Conservation (phyloP, 2,888 invertebrate species). For the Drosophila leonis region DNA sequence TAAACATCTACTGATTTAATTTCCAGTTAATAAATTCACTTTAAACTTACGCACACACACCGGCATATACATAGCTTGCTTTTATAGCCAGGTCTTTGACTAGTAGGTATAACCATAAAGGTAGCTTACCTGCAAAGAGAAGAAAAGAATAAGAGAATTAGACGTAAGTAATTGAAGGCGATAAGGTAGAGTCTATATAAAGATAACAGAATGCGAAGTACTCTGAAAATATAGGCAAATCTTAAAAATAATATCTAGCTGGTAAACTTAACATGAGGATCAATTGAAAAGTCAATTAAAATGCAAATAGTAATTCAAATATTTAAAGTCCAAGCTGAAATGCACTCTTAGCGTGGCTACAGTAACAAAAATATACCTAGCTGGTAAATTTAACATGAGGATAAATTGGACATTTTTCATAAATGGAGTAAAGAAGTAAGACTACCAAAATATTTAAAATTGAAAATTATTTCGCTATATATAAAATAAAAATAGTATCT, state of each 20-base stretch:
- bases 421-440: too few relatives aligned
- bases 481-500: neutral
- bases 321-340: too few relatives aligned
- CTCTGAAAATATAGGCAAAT: neutral
- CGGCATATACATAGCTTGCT: neutral
- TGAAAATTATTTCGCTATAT: too few relatives aligned
- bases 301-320: too few relatives aligned
- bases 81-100: conserved; percentile 16
- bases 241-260: neutral
- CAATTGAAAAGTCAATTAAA: neutral
- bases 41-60: conserved; percentile 15
- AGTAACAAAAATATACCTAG: neutral
- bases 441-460: too few relatives aligned
- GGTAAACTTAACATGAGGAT: neutral
- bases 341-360: neutral
- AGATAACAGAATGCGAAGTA: neutral
- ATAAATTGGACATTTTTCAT: too few relatives aligned
- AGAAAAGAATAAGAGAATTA: conserved; percentile 14
- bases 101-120: conserved; percentile 30
- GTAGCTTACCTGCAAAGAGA: conserved; percentile 71
- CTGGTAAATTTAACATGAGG: neutral
- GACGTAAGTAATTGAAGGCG: conserved; percentile 3
- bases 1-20: conserved; percentile 65
- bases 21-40: conserved; percentile 52
- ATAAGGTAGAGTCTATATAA: neutral